Evolutionary conservation across 2,888 invertebrate genomes (phyloP).

Genomic region (Phengaris arion): DNA sequence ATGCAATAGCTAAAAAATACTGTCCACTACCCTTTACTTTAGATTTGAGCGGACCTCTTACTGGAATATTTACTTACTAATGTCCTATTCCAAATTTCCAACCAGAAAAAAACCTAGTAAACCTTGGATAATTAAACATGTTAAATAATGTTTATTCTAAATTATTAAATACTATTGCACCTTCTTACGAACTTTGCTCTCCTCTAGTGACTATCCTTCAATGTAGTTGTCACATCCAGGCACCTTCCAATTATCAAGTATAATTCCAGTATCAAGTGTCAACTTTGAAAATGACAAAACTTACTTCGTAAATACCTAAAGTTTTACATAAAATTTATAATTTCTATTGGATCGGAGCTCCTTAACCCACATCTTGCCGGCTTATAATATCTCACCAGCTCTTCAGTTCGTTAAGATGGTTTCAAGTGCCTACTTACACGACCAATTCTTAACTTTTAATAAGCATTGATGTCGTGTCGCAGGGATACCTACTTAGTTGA

Average conservation of each 20-base stretch:
- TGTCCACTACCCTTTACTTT: too few relatives aligned
- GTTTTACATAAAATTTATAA: not conserved
- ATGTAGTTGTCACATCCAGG: too few relatives aligned
- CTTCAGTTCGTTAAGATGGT: constrained; percentile 42
- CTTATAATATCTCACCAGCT: constrained; percentile 52
- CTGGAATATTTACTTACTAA: not conserved
- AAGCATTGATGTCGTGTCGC: constrained; percentile 4
- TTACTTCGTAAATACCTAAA: not conserved
- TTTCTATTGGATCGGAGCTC: constrained; percentile 45
- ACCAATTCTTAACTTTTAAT: constrained; percentile 9
- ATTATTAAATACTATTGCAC: too few relatives aligned
- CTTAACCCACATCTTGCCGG: constrained; percentile 56
- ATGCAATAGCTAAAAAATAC: too few relatives aligned
- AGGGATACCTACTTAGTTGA: not conserved
- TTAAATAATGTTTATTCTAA: too few relatives aligned
- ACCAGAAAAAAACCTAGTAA: not conserved
- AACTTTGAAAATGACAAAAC: not conserved
- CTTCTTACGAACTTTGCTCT: too few relatives aligned
- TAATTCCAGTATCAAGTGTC: too few relatives aligned
- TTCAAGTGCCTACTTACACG: constrained; percentile 7
- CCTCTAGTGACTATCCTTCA: too few relatives aligned
- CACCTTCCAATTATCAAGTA: too few relatives aligned
- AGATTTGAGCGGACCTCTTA: too few relatives aligned
- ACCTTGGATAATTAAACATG: not conserved
- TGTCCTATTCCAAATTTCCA: not conserved